These are phyloP conservation scores for Alentia gelatinosa DNA, from an alignment of 2,888 invertebrate genomes.

Conservation along the genomic window DNA sequence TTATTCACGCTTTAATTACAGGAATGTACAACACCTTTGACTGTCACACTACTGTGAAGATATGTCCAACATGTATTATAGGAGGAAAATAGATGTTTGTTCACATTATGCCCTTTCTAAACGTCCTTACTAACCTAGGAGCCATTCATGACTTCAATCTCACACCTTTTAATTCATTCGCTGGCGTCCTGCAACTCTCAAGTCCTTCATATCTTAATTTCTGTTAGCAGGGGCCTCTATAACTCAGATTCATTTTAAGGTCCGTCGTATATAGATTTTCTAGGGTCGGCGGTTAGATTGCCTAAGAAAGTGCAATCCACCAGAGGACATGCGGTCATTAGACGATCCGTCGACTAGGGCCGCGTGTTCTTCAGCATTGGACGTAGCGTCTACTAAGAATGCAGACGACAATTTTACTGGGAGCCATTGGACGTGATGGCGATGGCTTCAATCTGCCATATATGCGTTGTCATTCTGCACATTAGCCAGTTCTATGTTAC, in stretches of 20 bases:
- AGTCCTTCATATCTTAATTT: background rate
- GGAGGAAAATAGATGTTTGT: constrained; percentile 1
- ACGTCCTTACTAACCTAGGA: background rate
- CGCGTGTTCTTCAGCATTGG: background rate
- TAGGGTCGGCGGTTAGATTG: background rate
- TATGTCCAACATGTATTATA: background rate
- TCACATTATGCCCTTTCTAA: background rate
- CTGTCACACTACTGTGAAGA: background rate
- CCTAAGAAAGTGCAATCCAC: background rate
- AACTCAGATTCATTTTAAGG: constrained; percentile 21
- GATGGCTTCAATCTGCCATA: background rate
- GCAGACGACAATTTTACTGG: background rate
- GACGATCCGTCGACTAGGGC: background rate
- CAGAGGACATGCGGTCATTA: background rate
- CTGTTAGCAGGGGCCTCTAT: background rate
- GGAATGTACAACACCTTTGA: background rate
- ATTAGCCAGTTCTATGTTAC: constrained; percentile 56
- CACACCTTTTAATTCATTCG: background rate
- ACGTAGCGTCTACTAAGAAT: background rate
- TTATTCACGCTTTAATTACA: background rate
- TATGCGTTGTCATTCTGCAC: constrained; percentile 33
- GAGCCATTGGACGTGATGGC: background rate
- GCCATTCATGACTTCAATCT: background rate
- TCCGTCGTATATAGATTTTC: background rate
- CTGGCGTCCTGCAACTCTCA: background rate